Percentiles rank a stretch among this genome's conserved stretches.
Evolutionary conservation across 2,797 vertebrate genomes (phyloP).

Genomic region (Phyllotis vaccarum): DNA sequence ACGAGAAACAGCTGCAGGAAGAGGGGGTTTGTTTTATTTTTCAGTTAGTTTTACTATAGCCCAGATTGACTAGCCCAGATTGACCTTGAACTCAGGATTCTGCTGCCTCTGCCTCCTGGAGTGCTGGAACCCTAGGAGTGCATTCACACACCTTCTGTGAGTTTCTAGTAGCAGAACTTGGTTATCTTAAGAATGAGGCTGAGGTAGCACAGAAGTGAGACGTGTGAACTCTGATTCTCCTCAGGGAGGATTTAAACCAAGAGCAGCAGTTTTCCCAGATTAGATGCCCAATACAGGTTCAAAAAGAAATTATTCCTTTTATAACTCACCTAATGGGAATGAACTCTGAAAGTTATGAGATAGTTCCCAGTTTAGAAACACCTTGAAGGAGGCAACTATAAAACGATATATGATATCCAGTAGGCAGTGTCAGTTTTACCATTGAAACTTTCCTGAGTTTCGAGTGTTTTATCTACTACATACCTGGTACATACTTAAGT

Average conservation of each 20-base stretch:
- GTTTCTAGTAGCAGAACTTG: conserved; percentile 42
- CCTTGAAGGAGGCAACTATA: not conserved
- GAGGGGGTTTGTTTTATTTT: not conserved
- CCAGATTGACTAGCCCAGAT: too few species aligned
- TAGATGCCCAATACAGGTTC: not conserved
- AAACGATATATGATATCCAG: too few species aligned
- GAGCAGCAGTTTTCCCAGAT: not conserved
- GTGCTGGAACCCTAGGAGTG: not conserved
- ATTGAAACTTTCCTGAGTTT: not conserved
- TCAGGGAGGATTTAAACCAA: conserved; percentile 33
- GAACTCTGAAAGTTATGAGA: not conserved
- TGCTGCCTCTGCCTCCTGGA: not conserved
- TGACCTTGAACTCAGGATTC: not conserved
- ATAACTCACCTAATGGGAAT: not conserved
- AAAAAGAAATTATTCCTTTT: not conserved
- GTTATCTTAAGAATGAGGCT: conserved; percentile 27
- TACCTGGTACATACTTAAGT: too few species aligned
- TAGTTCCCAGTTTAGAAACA: not conserved
- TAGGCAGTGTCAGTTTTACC: not conserved
- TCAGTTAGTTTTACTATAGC: not conserved
- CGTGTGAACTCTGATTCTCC: not conserved
- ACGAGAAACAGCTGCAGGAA: conserved; percentile 28
- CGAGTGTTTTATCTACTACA: not conserved
- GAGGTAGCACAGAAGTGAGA: not conserved
- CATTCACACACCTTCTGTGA: not conserved